These are phyloP conservation scores for Kryptopterus vitreolus DNA, from an alignment of 2,797 vertebrate species.

Conservation along the genomic window DNA sequence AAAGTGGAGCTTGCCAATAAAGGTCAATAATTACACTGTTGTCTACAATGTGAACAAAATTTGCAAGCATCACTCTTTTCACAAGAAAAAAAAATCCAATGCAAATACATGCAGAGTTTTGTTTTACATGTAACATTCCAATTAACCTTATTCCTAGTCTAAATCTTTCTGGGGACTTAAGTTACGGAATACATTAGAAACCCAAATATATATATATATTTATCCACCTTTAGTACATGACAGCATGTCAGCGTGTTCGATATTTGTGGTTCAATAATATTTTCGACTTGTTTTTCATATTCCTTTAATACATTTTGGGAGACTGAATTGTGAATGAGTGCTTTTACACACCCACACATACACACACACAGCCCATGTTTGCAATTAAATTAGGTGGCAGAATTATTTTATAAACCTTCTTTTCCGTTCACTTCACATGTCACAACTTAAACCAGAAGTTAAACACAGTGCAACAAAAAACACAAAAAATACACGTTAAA, in stretches of 20 bases:
- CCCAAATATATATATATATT: not conserved
- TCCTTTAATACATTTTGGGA: not conserved
- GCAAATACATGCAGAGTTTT: not conserved
- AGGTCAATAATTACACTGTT: conserved; percentile 30
- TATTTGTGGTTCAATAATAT: not conserved
- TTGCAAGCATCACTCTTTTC: not conserved
- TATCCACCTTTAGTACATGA: not conserved
- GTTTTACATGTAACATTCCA: not conserved
- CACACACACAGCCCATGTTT: not conserved
- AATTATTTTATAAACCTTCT: not conserved
- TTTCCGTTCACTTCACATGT: conserved; percentile 10
- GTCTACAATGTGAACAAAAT: conserved; percentile 13
- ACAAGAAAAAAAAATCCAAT: not conserved
- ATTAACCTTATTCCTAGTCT: not conserved
- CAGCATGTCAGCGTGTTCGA: not conserved
- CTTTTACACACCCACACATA: not conserved
- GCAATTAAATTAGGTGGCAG: not conserved
- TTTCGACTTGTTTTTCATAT: not conserved
- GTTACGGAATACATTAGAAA: not conserved
- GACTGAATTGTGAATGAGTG: not conserved
- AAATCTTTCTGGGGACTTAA: not conserved
- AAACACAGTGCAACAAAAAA: not conserved
- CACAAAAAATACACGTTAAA: not conserved
- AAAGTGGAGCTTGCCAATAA: conserved; percentile 47
- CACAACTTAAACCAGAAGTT: conserved; percentile 5